Evolutionary conservation across 2,888 invertebrate species (phyloP), one percentile per base, ranked within the genome.

Genomic region (Polydesmus complanatus): DNA sequence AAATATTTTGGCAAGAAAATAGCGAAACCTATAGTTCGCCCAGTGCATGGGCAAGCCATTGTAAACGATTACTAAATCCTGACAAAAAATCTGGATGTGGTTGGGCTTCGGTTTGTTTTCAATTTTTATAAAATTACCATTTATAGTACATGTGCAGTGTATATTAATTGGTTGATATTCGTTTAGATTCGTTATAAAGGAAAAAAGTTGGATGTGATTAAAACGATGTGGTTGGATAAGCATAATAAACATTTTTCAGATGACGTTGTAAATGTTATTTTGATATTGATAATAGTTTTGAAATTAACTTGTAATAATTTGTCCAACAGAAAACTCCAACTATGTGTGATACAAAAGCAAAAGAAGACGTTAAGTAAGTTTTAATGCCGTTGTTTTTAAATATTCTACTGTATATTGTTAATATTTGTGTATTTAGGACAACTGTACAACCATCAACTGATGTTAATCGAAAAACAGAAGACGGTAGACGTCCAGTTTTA

Each of bases 11-110:
- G 19, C 86, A 87, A 74, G 91, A 91, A 74, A 88, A 89, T 48
- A 86, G 87, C 71, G 85, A 88, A 64, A 81, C 88, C 68, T 93
- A 90, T 73, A 83, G 86, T 64, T 89, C 91, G 1, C 92, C 92
- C 1, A 90, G 89, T 68, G 89, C 92, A 1, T 93, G 92, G 92
- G 92, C 91, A 0, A 87, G 89, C 72, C 87, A 90, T 70, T 92
- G 92, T 70, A 92, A 92, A 72, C 81, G 88, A 66, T 86, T 90
- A 61, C 88, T 92, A 57, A 91, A 92, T 74, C 91, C 92, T 0
- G 87, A 88, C 65, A 91, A 91, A 73, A 87, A 90, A 69, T 90
- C 90, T 49, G 91, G 91, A 1, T 92, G 91, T 76, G 92, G 92
- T 1, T 92, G 93, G 92, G 90, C 90, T 1, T 89, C 90, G 1